A percentile compares a stretch with the other conserved stretches of the same genome.
These are phyloP conservation scores for Cylloceria caligata DNA, from an alignment of 2,888 invertebrate genomes.

Conservation along the genomic window DNA sequence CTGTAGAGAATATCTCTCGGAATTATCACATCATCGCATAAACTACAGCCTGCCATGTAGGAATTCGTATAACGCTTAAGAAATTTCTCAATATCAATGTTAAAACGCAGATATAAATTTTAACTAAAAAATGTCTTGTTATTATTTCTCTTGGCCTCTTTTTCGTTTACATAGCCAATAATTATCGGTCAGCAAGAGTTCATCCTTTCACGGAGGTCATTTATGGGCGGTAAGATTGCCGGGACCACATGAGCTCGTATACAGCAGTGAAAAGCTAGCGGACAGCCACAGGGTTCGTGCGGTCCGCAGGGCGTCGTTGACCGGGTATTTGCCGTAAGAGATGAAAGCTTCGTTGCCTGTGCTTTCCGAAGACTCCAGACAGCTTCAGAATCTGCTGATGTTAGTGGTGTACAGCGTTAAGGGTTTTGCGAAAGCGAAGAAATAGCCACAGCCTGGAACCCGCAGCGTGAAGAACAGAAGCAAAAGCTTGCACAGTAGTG, in stretches of 20 bases:
- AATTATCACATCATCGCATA: not conserved
- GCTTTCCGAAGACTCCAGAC: slow-evolving; percentile 2
- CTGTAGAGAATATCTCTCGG: not conserved
- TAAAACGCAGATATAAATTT: not conserved
- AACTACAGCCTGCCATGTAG: not conserved
- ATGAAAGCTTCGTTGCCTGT: slow-evolving; percentile 37
- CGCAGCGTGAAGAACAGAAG: slow-evolving; percentile 12
- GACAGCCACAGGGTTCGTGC: slow-evolving; percentile 23
- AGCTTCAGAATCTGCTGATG: slow-evolving; percentile 12
- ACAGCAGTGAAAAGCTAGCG: slow-evolving; percentile 1
- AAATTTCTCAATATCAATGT: slow-evolving; percentile 8
- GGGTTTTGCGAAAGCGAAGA: slow-evolving; percentile 32
- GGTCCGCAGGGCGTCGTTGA: slow-evolving; percentile 31
- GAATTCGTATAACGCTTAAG: not conserved
- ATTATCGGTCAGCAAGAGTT: slow-evolving; percentile 20
- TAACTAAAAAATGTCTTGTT: not conserved
- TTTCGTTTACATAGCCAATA: not conserved
- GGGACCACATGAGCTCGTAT: not conserved
- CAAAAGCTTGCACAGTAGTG: slow-evolving; percentile 28
- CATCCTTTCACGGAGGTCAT: slow-evolving; percentile 32
- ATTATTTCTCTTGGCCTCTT: not conserved
- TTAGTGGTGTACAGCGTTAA: slow-evolving; percentile 23
- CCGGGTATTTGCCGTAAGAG: slow-evolving; percentile 13
- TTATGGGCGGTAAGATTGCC: not conserved
- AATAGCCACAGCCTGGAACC: slow-evolving; percentile 15